Base-by-base conservation (phyloP, 2,888 invertebrate genomes). In the Zele albiditarsus region DNA sequence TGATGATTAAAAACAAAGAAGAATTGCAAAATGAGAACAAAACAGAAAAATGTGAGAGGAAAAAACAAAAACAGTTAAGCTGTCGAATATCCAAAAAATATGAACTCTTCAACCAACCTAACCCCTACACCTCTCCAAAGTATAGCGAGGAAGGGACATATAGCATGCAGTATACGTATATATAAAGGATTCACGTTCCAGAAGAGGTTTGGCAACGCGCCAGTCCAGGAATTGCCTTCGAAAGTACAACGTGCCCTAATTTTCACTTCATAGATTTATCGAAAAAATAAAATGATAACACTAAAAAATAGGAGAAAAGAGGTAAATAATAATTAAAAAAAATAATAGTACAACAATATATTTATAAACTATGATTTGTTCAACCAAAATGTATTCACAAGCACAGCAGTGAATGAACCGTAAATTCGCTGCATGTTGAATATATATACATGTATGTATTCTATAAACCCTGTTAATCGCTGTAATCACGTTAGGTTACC, bases 181-280 rank as follows among this genome's bases (percentile, higher is more conserved):
- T 5, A 33, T 33, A 33, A 33, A 33, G 69, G 28, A 53, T 69
- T 53, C 4, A 53, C 68, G 63, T 74, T 63, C 67, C 67, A 46
- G 74, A 77, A 77, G 78, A 75, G 79, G 80, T 79, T 82, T 83
- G 82, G 83, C 80, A 60, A 38, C 27, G 60, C 31, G 79, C 82
- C 82, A 82, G 63, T 75, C 78, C 71, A 75, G 71, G 80, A 81
- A 81, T 82, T 81, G 78, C 79, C 78, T 73, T 71, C 63, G 78
- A 82, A 80, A 79, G 73, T 76, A 69, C 75, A 68, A 70, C 76
- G 71, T 71, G 76, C 70, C 77, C 77, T 76, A 79, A 80, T 80
- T 80, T 79, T 77, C 58, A 69, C 79, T 78, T 62, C 73, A 77
- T 77, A 75, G 73, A 75, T 79, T 77, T 75, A 72, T n/a, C n/a